These are phyloP conservation scores for Orthosia incerta DNA, from an alignment of 2,888 invertebrate genomes.

Conservation along the genomic window DNA sequence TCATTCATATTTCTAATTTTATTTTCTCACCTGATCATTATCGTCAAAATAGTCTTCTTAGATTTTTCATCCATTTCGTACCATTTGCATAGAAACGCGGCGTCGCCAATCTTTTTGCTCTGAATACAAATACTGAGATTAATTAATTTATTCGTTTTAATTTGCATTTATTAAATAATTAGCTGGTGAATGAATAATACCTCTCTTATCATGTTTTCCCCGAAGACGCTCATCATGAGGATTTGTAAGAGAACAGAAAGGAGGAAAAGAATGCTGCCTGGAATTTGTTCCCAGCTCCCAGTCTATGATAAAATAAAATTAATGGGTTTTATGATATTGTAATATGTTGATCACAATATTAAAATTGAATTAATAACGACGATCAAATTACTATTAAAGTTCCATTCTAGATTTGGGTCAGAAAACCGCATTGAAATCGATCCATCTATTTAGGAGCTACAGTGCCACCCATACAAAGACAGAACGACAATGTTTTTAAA, in stretches of 20 bases:
- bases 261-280: slow-evolving; percentile 79
- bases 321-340: too few relatives aligned
- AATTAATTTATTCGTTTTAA: slow-evolving; percentile 21
- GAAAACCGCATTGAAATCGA: background rate
- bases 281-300: slow-evolving; percentile 74
- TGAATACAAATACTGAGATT: slow-evolving; percentile 61
- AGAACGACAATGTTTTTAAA: background rate
- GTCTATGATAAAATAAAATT: slow-evolving; percentile 54
- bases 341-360: too few relatives aligned
- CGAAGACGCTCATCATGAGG: slow-evolving; percentile 83
- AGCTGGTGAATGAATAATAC: slow-evolving; percentile 62
- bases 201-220: slow-evolving; percentile 81
- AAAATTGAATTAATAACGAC: background rate
- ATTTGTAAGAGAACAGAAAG: slow-evolving; percentile 80
- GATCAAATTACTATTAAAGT: too few relatives aligned
- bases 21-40: slow-evolving; percentile 75
- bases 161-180: slow-evolving; percentile 26
- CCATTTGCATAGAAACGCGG: slow-evolving; percentile 81
- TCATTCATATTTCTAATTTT: background rate
- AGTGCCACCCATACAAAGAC: background rate
- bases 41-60: slow-evolving; percentile 77
- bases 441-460: background rate
- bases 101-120: slow-evolving; percentile 79
- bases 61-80: slow-evolving; percentile 78
- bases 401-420: background rate